Evolutionary conservation across 1,140 invertebrate genomes (phyloP).

Genomic region (Scaptodrosophila lebanonensis): DNA sequence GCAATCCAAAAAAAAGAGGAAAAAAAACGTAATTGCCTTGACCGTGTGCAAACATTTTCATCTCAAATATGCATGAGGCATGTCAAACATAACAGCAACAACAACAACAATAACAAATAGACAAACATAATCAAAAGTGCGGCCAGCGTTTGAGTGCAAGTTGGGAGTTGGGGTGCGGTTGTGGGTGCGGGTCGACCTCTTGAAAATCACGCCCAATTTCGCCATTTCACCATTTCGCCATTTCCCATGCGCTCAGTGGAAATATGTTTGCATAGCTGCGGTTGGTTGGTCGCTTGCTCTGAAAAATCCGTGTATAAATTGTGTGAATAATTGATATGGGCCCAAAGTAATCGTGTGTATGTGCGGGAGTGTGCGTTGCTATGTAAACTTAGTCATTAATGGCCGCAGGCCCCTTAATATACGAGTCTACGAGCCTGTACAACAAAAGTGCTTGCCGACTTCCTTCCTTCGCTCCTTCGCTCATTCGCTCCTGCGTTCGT

Average conservation of each 20-base stretch:
- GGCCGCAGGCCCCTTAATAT: constrained; percentile 52
- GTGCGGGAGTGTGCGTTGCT: constrained; percentile 27
- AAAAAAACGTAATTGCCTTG: constrained; percentile 72
- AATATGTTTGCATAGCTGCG: constrained; percentile 43
- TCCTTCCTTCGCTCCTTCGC: neutral
- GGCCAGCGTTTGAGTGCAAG: neutral
- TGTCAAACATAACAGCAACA: constrained; percentile 9
- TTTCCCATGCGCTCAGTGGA: constrained; percentile 62
- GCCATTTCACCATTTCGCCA: too few relatives aligned
- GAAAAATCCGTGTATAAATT: constrained; percentile 71
- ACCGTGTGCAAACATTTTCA: constrained; percentile 58
- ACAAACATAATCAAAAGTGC: constrained; percentile 73
- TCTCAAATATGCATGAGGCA: constrained; percentile 64
- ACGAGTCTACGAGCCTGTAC: constrained; percentile 38
- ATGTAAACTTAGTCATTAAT: constrained; percentile 66
- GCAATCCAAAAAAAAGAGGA: too few relatives aligned
- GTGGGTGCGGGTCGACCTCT: constrained; percentile 42
- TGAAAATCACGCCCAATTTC: constrained; percentile 74
- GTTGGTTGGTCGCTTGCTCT: constrained; percentile 4
- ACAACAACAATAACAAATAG: constrained; percentile 54
- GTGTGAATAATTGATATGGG: constrained; percentile 65
- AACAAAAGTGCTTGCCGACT: constrained; percentile 8
- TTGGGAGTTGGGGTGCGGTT: constrained; percentile 2
- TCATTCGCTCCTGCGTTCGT: constrained; percentile 5
- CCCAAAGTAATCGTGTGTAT: constrained; percentile 39